These are phyloP conservation scores for Trichogramma dendrolimi DNA, from an alignment of 2,888 invertebrate genomes.

Conservation along the genomic window DNA sequence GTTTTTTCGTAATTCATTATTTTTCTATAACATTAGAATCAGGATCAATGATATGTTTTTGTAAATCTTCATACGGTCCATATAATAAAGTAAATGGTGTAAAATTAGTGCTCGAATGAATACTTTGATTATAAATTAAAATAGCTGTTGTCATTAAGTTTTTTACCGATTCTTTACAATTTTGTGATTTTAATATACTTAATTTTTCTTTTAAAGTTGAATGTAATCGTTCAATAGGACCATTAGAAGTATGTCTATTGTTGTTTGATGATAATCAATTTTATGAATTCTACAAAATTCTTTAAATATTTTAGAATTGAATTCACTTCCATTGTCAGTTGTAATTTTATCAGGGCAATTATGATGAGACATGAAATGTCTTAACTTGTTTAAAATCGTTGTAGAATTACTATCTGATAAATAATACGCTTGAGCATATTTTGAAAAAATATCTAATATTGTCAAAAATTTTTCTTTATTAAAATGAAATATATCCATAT, in stretches of 20 bases:
- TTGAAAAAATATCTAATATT: neutral
- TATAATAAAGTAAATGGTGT: neutral
- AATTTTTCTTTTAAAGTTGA: neutral
- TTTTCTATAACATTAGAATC: neutral
- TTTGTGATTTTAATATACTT: neutral
- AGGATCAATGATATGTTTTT: slow-evolving; percentile 1
- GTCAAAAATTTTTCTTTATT: slow-evolving; percentile 2
- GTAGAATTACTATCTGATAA: too few species aligned
- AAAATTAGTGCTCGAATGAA: neutral
- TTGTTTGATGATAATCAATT: neutral
- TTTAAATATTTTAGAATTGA: neutral
- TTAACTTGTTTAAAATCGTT: too few species aligned
- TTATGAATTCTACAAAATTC: slow-evolving; percentile 4
- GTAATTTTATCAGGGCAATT: neutral
- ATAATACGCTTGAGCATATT: neutral
- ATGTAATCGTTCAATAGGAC: neutral
- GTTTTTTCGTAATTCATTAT: too few species aligned
- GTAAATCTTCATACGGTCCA: neutral
- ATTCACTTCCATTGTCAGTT: neutral
- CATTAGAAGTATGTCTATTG: neutral
- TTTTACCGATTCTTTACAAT: neutral
- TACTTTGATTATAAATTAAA: neutral
- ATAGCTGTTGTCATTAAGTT: neutral
- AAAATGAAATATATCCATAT: neutral
- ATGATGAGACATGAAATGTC: neutral